Percentiles rank a stretch among this genome's conserved stretches.
Conservation (phyloP, 2,113 vertebrate genomes). For the Lepus europaeus region DNA sequence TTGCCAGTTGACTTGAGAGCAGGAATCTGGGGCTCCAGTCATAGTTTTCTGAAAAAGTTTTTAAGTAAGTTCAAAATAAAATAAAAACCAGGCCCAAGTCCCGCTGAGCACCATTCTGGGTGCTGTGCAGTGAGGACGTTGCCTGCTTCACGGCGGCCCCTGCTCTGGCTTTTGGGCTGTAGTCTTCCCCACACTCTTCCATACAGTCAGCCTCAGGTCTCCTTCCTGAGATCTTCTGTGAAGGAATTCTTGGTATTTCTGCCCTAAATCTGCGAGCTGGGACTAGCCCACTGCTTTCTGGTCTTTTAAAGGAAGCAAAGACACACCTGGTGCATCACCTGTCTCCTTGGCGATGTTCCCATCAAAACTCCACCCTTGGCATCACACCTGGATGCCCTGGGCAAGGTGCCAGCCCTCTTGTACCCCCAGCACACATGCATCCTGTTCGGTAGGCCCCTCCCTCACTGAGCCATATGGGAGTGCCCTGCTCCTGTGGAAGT, state of each 20-base stretch:
- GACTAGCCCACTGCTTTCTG: not conserved
- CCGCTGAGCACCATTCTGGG: not conserved
- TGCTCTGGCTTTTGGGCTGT: rapidly evolving
- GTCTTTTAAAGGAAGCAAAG: not conserved
- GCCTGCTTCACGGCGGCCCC: not conserved
- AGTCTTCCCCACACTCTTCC: too few relatives aligned
- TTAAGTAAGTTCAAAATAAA: constrained; percentile 43
- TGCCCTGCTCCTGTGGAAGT: not conserved
- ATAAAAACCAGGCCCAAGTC: not conserved
- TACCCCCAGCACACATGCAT: not conserved
- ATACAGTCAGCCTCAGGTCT: not conserved
- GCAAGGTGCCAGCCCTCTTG: not conserved
- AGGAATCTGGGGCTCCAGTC: constrained; percentile 80
- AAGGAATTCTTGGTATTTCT: not conserved
- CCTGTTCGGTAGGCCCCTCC: not conserved
- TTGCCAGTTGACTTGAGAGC: constrained; percentile 77
- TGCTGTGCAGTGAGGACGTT: not conserved
- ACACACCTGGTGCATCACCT: not conserved
- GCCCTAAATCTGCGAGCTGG: not conserved
- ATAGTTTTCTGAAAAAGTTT: constrained; percentile 82
- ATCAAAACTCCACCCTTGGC: not conserved
- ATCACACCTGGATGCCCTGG: not conserved
- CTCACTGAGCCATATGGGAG: not conserved
- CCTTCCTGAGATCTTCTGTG: not conserved
- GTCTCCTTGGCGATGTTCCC: not conserved